These are phyloP conservation scores for Cyaniris semiargus DNA, from an alignment of 2,888 invertebrate species.

Conservation along the genomic window DNA sequence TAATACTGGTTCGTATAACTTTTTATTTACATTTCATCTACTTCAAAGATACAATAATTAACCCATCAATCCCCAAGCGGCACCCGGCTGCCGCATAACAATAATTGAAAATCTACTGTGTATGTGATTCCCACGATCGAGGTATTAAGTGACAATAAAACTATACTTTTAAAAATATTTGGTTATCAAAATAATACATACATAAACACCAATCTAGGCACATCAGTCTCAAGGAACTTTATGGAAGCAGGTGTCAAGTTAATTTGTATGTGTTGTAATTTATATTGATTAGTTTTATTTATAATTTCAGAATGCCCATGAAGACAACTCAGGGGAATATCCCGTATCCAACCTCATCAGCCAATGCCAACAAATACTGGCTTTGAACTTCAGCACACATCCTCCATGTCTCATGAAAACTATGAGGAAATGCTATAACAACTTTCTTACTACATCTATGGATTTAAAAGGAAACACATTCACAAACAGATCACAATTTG, in stretches of 20 bases:
- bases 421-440: slow-evolving; percentile 59
- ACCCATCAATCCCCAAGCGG: too few relatives aligned
- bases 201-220: neutral
- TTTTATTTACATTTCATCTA: neutral
- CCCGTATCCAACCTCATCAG: slow-evolving; percentile 55
- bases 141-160: too few relatives aligned
- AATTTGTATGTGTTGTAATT: neutral
- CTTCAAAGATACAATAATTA: too few relatives aligned
- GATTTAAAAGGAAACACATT: slow-evolving; percentile 58
- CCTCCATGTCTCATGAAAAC: slow-evolving; percentile 60
- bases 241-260: neutral
- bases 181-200: neutral
- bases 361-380: slow-evolving; percentile 62
- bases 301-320: slow-evolving; percentile 70
- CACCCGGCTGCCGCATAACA: too few relatives aligned
- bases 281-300: neutral
- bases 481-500: slow-evolving; percentile 60
- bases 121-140: too few relatives aligned
- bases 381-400: slow-evolving; percentile 62
- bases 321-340: slow-evolving; percentile 55
- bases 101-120: too few relatives aligned
- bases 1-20: slow-evolving; percentile 63
- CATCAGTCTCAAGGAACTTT: neutral
- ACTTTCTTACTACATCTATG: slow-evolving; percentile 64
- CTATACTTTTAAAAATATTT: too few relatives aligned